These are phyloP conservation scores for Haplochromis vanheusdeni DNA, from an alignment of 2,113 vertebrate species.

Conservation along the genomic window DNA sequence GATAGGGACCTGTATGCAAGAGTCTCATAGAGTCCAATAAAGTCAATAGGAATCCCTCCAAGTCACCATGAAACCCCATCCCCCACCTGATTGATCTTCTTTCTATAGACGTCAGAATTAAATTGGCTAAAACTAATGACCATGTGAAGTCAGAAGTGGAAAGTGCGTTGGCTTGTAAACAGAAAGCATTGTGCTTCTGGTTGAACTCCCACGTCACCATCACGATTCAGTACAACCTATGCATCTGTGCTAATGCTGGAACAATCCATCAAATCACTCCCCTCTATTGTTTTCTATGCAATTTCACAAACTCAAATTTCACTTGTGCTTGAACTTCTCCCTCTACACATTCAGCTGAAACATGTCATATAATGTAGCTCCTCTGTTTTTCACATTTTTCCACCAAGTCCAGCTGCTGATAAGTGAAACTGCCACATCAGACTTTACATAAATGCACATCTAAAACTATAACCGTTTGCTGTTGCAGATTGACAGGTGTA, in stretches of 20 bases:
- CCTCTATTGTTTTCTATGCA: background rate
- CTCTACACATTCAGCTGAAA: background rate
- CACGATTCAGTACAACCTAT: background rate
- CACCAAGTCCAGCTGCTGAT: background rate
- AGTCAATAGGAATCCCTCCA: background rate
- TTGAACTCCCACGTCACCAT: background rate
- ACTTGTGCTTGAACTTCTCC: background rate
- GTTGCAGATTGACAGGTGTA: background rate
- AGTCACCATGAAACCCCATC: background rate
- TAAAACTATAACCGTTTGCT: fast-evolving
- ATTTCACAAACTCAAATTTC: background rate
- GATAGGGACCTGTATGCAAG: background rate
- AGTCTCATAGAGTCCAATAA: background rate
- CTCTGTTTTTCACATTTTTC: background rate
- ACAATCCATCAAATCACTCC: background rate
- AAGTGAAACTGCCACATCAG: background rate
- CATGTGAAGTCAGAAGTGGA: background rate
- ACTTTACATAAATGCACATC: background rate
- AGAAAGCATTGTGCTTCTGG: background rate
- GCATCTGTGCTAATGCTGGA: background rate
- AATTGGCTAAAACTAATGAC: background rate
- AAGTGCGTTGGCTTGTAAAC: background rate
- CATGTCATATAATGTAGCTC: background rate
- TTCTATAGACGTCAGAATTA: background rate
- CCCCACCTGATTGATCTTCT: background rate